Conservation (phyloP, 2,888 invertebrate species). For the Himalopsyche japonica region DNA sequence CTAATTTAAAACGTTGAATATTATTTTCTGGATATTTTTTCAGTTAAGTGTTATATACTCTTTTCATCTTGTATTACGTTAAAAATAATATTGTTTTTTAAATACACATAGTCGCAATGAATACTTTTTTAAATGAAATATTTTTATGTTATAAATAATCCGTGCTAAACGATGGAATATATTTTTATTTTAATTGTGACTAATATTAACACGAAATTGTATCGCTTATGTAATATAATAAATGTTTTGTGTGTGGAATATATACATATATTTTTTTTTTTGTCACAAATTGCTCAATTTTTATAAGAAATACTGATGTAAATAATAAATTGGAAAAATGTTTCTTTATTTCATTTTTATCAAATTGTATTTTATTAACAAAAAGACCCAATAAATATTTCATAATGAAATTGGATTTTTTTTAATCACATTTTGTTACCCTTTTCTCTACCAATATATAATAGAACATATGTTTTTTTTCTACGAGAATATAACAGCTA, state of each 20-base stretch:
- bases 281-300: conserved; percentile 8
- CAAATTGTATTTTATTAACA: neutral
- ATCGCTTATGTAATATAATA: neutral
- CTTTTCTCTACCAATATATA: no score
- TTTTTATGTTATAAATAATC: no score
- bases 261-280: no score
- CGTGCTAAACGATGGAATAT: neutral
- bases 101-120: no score
- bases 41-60: neutral
- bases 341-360: neutral
- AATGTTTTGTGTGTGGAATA: neutral
- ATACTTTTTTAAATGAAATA: no score
- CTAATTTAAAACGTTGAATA: neutral
- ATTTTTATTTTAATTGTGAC: neutral
- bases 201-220: neutral
- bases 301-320: neutral
- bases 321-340: neutral
- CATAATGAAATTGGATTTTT: neutral
- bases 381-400: neutral
- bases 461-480: no score
- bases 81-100: no score
- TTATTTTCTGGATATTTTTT: neutral
- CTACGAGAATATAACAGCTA: no score
- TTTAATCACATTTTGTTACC: no score
- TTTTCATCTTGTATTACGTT: no score